These are phyloP conservation scores for Gambusia yucatana DNA, from an alignment of 2,797 vertebrate species.

Conservation along the genomic window DNA sequence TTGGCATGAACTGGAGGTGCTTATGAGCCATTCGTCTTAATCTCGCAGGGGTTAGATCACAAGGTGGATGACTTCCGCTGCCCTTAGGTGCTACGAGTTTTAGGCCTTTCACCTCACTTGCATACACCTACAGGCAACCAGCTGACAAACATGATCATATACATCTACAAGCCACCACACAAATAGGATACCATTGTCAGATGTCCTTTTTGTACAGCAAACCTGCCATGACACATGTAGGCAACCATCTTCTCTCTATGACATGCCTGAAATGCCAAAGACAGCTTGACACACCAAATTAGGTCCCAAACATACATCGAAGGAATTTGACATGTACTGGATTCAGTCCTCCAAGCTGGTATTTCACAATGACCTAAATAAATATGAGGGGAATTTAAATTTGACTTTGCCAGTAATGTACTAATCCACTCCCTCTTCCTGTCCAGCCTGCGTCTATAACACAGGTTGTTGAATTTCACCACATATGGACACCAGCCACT, in stretches of 20 bases:
- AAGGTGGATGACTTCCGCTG: not conserved
- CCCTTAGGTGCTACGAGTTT: not conserved
- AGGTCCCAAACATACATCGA: not conserved
- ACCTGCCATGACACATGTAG: not conserved
- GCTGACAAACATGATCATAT: not conserved
- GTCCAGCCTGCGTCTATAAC: too few relatives aligned
- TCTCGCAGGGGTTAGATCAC: not conserved
- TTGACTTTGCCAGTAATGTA: not conserved
- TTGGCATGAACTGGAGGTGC: too few relatives aligned
- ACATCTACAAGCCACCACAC: not conserved
- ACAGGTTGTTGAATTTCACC: too few relatives aligned
- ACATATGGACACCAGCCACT: too few relatives aligned
- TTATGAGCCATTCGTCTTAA: not conserved
- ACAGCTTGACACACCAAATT: not conserved
- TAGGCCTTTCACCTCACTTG: not conserved
- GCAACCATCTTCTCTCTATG: not conserved
- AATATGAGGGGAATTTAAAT: not conserved
- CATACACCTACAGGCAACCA: too few relatives aligned
- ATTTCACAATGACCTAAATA: not conserved
- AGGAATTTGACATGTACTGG: not conserved
- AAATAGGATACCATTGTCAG: not conserved
- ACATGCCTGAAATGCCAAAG: not conserved
- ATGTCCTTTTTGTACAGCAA: not conserved
- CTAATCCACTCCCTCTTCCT: not conserved
- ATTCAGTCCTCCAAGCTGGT: constrained; percentile 10